Evolutionary conservation across 2,888 invertebrate genomes (phyloP).

Genomic region (Philonicus albiceps): DNA sequence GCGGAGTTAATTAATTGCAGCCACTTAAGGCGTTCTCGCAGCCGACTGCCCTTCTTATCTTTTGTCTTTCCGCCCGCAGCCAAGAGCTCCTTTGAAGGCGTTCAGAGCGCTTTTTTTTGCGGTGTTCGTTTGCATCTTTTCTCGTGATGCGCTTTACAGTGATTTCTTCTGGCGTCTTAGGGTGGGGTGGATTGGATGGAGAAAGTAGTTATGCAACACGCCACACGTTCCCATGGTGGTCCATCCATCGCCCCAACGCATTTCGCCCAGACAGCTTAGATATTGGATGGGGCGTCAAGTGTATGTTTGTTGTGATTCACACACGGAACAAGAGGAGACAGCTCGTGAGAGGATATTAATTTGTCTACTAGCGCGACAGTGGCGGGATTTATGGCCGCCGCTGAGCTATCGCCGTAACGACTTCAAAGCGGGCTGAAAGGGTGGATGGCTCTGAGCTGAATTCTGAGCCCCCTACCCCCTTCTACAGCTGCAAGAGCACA

Average conservation of each 20-base stretch:
- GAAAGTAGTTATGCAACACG: background rate
- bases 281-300: background rate
- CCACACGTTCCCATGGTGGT: conserved; percentile 4
- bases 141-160: background rate
- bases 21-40: conserved; percentile 30
- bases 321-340: background rate
- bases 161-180: conserved; percentile 7
- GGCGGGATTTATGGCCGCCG: background rate
- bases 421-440: background rate
- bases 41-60: background rate
- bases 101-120: background rate
- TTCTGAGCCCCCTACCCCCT: background rate
- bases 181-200: conserved; percentile 3
- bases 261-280: conserved; percentile 1
- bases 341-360: background rate
- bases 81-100: conserved; percentile 15
- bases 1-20: conserved; percentile 45
- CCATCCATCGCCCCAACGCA: background rate
- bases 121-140: background rate
- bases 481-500: background rate
- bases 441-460: background rate
- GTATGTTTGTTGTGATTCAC: conserved; percentile 3
- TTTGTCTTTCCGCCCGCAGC: background rate
- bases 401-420: background rate
- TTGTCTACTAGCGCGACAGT: background rate